Percentiles rank a stretch among this genome's conserved stretches.
Conservation (phyloP, 2,113 vertebrate species). For the Hiodon alosoides region DNA sequence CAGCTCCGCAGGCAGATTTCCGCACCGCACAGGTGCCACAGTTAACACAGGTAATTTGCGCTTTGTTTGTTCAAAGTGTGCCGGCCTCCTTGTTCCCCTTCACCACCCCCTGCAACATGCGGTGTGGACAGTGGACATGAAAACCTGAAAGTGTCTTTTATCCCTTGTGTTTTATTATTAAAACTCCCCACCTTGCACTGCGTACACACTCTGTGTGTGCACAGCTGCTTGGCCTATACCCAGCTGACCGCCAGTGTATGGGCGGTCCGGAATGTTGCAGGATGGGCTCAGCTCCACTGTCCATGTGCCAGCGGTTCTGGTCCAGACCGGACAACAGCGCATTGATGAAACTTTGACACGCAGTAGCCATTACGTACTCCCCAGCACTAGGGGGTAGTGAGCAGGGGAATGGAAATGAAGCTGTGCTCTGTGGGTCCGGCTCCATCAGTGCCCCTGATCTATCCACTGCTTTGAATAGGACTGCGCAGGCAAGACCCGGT, state of each 20-base stretch:
- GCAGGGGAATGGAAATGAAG: too few species aligned
- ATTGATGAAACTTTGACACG: too few species aligned
- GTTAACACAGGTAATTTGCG: conserved; percentile 65
- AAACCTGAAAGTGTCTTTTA: neutral
- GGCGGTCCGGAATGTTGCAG: conserved; percentile 8
- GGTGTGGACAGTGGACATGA: too few species aligned
- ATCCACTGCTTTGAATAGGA: conserved; percentile 42
- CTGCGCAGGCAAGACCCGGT: conserved; percentile 55
- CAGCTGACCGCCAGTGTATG: neutral
- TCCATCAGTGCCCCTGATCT: neutral
- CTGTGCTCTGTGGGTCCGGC: neutral
- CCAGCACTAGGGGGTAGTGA: too few species aligned
- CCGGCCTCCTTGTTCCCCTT: neutral
- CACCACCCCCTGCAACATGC: neutral
- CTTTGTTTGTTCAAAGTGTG: conserved; percentile 24
- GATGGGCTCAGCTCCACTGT: neutral
- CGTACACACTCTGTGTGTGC: conserved; percentile 37
- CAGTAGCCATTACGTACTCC: too few species aligned
- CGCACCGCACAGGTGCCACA: conserved; percentile 33
- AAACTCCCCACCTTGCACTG: conserved; percentile 25
- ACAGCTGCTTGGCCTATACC: conserved; percentile 35
- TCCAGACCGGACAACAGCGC: too few species aligned
- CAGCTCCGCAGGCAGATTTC: conserved; percentile 59
- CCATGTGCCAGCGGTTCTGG: neutral
- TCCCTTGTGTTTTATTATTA: conserved; percentile 8